A percentile compares a stretch with the other conserved stretches of the same genome.
phyloP scores from a whole-genome alignment of 2,113 vertebrate species.

The Scomber colias region DNA sequence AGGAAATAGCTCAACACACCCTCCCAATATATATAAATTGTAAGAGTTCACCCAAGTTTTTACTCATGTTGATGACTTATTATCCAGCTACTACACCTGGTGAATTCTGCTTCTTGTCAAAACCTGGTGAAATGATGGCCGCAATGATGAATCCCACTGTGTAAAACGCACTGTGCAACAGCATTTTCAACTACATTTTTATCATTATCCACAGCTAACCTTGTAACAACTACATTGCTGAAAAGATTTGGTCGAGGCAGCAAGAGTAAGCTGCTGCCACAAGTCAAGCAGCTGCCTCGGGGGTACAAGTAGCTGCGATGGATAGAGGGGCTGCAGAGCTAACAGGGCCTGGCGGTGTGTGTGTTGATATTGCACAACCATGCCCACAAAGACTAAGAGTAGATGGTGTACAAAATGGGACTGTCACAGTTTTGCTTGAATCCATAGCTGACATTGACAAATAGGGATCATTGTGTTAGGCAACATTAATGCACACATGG shows the following conservation, averaged over 20 bases:
- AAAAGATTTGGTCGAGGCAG: conserved; percentile 35
- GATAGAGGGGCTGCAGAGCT: conserved; percentile 26
- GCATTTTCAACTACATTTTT: conserved; percentile 4
- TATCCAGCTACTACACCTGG: not conserved
- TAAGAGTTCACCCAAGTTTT: conserved; percentile 20
- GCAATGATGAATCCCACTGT: not conserved
- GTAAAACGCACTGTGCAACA: conserved; percentile 25
- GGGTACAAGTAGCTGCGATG: conserved; percentile 34
- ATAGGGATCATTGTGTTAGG: conserved; percentile 50
- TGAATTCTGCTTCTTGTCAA: not conserved
- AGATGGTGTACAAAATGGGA: conserved; percentile 45
- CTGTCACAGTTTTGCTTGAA: conserved; percentile 42
- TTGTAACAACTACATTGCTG: conserved; percentile 2
- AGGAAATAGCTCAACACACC: not conserved
- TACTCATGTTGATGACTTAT: not conserved
- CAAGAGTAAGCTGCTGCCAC: conserved; percentile 33
- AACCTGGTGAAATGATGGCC: not conserved
- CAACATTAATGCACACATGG: conserved; percentile 47
- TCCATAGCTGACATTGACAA: conserved; percentile 63
- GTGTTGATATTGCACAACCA: conserved; percentile 27
- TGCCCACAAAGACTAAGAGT: conserved; percentile 22
- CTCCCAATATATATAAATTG: not conserved
- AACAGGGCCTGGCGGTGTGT: conserved; percentile 5
- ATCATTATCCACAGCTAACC: conserved; percentile 15
- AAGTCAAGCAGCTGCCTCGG: conserved; percentile 38